These are phyloP conservation scores for Cariama cristata DNA, from an alignment of 2,113 vertebrate genomes.

Conservation along the genomic window DNA sequence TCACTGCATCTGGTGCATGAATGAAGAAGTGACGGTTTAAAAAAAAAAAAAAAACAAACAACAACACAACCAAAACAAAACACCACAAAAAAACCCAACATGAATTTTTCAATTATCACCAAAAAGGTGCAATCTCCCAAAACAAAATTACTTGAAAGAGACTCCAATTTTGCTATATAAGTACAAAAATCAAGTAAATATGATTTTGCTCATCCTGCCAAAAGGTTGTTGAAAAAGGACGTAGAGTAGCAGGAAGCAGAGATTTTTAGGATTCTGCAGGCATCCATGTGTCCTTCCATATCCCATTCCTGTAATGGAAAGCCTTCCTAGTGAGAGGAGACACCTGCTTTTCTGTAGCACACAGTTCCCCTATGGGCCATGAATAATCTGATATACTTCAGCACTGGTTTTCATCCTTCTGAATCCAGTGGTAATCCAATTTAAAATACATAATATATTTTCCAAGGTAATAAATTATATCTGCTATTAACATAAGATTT, in stretches of 20 bases:
- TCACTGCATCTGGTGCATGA: neutral
- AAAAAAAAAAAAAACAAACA: neutral
- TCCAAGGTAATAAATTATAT: constrained; percentile 2
- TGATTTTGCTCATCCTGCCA: neutral
- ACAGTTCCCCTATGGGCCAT: neutral
- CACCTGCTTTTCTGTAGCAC: neutral
- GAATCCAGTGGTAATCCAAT: constrained; percentile 2
- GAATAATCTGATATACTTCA: constrained; percentile 1
- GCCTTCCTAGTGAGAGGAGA: constrained; percentile 3
- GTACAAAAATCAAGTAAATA: neutral
- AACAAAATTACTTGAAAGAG: neutral
- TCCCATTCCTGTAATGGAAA: neutral
- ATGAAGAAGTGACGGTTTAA: neutral
- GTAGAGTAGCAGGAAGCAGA: neutral
- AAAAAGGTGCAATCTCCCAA: neutral
- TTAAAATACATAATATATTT: constrained; percentile 20
- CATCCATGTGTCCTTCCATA: neutral
- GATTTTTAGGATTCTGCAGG: neutral
- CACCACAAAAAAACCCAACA: too few species aligned
- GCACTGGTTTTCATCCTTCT: constrained; percentile 4
- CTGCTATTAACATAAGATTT: neutral
- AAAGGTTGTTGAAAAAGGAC: neutral
- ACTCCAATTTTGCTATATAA: neutral
- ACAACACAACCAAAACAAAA: too few species aligned
- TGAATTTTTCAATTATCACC: neutral